These are phyloP conservation scores for Heliconius cydno DNA, from an alignment of 2,888 invertebrate species.

Conservation along the genomic window DNA sequence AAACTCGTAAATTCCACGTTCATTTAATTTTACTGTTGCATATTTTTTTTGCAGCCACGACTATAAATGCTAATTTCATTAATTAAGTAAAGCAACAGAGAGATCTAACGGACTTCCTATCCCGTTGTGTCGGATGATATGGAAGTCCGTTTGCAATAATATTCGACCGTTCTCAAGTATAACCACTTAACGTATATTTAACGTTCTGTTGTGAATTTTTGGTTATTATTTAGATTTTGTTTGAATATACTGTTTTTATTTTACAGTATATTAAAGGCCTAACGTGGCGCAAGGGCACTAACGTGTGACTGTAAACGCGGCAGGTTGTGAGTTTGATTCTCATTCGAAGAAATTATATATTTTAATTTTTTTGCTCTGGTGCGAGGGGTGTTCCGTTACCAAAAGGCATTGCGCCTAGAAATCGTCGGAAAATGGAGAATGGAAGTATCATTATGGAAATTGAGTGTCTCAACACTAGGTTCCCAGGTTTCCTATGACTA, in stretches of 20 bases:
- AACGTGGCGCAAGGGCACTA: no score
- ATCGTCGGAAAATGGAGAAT: no score
- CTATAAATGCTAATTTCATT: slow-evolving; percentile 30
- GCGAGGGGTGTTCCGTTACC: no score
- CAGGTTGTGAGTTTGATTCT: no score
- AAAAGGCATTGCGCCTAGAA: no score
- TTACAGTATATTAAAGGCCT: no score
- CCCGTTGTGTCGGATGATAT: slow-evolving; percentile 26
- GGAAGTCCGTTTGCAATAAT: slow-evolving; percentile 18
- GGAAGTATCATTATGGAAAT: no score
- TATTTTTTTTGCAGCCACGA: slow-evolving; percentile 15
- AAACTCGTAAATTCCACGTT: slow-evolving; percentile 6
- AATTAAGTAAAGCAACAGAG: slow-evolving; percentile 29
- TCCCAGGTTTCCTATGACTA: no score
- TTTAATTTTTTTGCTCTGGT: no score
- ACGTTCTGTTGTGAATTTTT: background rate
- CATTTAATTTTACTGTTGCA: slow-evolving; percentile 19
- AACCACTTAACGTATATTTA: background rate
- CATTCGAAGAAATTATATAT: no score
- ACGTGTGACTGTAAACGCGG: no score
- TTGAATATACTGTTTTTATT: background rate
- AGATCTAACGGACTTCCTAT: slow-evolving; percentile 30
- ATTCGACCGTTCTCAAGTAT: slow-evolving; percentile 16
- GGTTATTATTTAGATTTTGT: background rate
- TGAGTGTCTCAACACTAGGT: no score